These are phyloP conservation scores for Ricordea florida DNA, from an alignment of 92 coral and sea anemone genomes.

Conservation along the genomic window DNA sequence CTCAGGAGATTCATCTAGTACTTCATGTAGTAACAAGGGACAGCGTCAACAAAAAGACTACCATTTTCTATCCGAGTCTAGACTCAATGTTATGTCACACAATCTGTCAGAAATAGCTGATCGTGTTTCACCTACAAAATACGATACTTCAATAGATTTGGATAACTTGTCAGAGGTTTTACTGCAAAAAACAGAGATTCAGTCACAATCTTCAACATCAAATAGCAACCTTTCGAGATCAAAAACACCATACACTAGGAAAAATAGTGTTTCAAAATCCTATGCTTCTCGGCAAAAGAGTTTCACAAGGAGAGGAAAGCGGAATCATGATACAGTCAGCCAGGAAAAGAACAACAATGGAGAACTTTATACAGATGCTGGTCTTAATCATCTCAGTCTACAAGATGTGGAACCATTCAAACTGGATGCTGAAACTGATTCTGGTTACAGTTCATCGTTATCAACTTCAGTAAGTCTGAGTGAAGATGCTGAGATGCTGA, in stretches of 20 bases:
- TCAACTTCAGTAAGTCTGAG: slow-evolving; percentile 70
- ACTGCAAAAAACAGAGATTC: not conserved
- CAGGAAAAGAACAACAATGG: slow-evolving; percentile 24
- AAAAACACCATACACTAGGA: slow-evolving; percentile 74
- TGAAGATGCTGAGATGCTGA: slow-evolving; percentile 49
- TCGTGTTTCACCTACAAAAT: slow-evolving; percentile 64
- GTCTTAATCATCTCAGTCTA: not conserved
- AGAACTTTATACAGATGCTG: slow-evolving; percentile 20
- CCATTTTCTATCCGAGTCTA: slow-evolving; percentile 61
- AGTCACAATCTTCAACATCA: not conserved
- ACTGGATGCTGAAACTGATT: slow-evolving; percentile 54
- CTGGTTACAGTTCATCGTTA: slow-evolving; percentile 81
- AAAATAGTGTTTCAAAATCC: slow-evolving; percentile 26
- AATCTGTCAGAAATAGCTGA: slow-evolving; percentile 84
- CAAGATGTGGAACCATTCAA: not conserved
- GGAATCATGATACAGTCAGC: not conserved
- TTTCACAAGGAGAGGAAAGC: slow-evolving; percentile 38
- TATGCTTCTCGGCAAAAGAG: slow-evolving; percentile 68
- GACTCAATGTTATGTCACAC: slow-evolving; percentile 68
- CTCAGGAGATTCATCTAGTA: too few species aligned
- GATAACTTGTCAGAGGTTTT: slow-evolving; percentile 17
- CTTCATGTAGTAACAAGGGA: too few species aligned
- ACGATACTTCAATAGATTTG: slow-evolving; percentile 23
- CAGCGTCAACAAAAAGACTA: not conserved
- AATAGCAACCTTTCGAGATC: slow-evolving; percentile 12